Evolutionary conservation across 1,140 invertebrate species (phyloP), one percentile per base, ranked within the genome.

Genomic region (Formica selysi): DNA sequence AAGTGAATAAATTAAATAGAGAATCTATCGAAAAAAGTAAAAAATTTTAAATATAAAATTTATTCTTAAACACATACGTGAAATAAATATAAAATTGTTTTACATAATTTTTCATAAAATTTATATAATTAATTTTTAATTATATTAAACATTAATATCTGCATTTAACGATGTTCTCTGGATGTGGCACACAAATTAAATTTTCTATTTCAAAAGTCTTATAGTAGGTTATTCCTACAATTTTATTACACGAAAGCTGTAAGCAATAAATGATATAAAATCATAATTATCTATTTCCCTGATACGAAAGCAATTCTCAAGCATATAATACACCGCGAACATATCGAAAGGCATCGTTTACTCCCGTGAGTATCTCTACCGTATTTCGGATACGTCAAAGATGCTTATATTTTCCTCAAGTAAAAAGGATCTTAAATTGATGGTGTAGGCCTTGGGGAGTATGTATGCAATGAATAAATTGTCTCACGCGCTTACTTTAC

Each of bases 381-480:
- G 16, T 51, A 19, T 51, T 51, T 38, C 5, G 68, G n/a, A 73
- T 44, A 73, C 57, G 57, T 71, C 68, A 61, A 26, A 22, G 19
- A 36, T 61, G 13, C 54, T 83, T 73, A 32, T 70, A 36, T 83
- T 61, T 73, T 54, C 68, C 54, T 73, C 7, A 61, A 54, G 36
- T 59, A n/a, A 5, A n/a, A 48, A 38, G 19, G 54, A 48, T 22
- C 68, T 73, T 61, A 71, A 81, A 81, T 71, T 81, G 68, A 83
- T 62, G 54, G 13, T 29, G 13, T 62, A 83, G 79, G 68, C 79
- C 38, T 62, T 13, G 4, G 67, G 19, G 67, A 11, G n/a, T 61
- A 61, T 83, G 51, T 22, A 41, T 36, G 79, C 54, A 44, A 83
- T 62, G 79, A 83, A 83, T 83, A 83, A 83, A 73, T 83, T 83